Base-by-base conservation (phyloP, 2,113 vertebrate species). In the Antigone vipio region DNA sequence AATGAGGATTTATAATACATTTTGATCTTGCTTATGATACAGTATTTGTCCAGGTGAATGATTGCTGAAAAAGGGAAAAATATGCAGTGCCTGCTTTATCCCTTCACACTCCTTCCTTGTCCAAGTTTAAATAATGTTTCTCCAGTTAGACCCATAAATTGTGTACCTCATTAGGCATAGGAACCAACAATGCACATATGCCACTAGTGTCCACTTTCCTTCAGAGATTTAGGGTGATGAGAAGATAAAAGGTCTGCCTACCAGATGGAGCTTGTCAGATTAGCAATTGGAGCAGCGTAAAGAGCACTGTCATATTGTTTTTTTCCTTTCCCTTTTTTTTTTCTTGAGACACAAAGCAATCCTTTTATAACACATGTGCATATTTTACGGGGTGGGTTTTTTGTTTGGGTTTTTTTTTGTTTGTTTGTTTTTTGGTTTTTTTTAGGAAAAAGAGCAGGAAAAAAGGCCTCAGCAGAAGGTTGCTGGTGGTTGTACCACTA, bases 251-350 rank as follows among this genome's bases (percentile, higher is more conserved):
- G 97, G 92, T 96, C 95, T 97, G 96, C 92, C 95, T 97, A 97
- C 97, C 98, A 98, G 98, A 98, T 98, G 98, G 97, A 98, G 97
- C 96, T 97, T 98, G 97, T 98, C 98, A 98, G 98, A 98, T 98
- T 98, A 98, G 97, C 97, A 95, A 96, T 69, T 92, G 97, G 92
- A 97, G 92, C 93, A 96, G 95, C 40, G 96, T 97, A 97, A 98
- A 97, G 94, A 97, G 91, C 77, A 82, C 85, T 95, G 95, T 97
- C 96, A 95, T 93, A 92, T 38, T 97, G 96, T 30, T 78, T 80
- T 89, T 60, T 85, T 77, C 2, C 7, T 49, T 79, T 19, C 2
- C 1, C 34, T 53, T 76, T 97, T 96, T 95, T 94, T 78, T 76
- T 76, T 1, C 52, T 68, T 1, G 3, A 93, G 96, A 95, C 94